Percentiles rank a stretch among this genome's conserved stretches.
Evolutionary conservation across 2,888 invertebrate species (phyloP).

Genomic region (Oscheius sp.): DNA sequence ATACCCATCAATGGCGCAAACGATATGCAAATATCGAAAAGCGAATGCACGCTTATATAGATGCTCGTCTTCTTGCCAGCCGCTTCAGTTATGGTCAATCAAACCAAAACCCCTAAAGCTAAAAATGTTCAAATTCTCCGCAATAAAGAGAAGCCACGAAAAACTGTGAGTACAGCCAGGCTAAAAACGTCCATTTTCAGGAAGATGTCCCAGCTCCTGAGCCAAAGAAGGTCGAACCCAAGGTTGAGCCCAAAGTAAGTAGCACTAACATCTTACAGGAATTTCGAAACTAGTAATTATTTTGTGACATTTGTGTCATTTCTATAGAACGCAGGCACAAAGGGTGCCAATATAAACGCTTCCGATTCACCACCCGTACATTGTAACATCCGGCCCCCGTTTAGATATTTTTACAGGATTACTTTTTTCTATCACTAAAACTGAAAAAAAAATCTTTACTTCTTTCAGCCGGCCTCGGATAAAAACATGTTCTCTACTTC

Average conservation of each 20-base stretch:
- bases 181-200: neutral
- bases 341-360: slow-evolving; percentile 19
- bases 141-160: neutral
- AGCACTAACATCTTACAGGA: neutral
- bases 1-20: slow-evolving; percentile 6
- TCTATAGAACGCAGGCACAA: slow-evolving; percentile 9
- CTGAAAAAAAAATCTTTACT: too few relatives aligned
- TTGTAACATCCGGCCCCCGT: neutral
- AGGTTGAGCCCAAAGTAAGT: neutral
- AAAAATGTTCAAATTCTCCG: slow-evolving; percentile 7
- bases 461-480: slow-evolving; percentile 13
- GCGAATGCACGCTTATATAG: slow-evolving; percentile 18
- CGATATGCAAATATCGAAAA: slow-evolving; percentile 25
- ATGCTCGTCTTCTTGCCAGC: slow-evolving; percentile 29
- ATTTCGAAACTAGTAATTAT: neutral
- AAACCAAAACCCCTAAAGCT: slow-evolving; percentile 12
- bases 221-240: slow-evolving; percentile 8
- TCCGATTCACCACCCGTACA: slow-evolving; percentile 20
- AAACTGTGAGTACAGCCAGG: neutral
- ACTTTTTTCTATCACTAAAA: neutral
- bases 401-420: neutral
- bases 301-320: slow-evolving; percentile 13
- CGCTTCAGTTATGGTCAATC: slow-evolving; percentile 15
- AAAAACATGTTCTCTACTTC: slow-evolving; percentile 12
- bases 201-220: slow-evolving; percentile 1